Base-by-base conservation (phyloP, 2,888 invertebrate species). In the Nesidiocoris tenuis region DNA sequence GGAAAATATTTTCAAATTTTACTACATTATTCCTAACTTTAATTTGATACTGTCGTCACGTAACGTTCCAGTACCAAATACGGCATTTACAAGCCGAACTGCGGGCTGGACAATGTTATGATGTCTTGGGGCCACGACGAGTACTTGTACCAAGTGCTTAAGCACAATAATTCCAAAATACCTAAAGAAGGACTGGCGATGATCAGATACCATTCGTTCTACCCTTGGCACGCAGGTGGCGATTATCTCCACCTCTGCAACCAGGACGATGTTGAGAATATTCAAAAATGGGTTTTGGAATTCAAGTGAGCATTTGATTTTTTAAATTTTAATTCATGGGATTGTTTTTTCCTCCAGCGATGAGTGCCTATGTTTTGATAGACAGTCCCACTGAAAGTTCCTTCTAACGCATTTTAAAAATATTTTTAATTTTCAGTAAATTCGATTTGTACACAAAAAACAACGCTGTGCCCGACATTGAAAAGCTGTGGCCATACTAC, bases 61-160 rank as follows among this genome's bases (percentile, higher is more conserved):
- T n/a, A n/a, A n/a, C n/a, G n/a, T n/a, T 39, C 39, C n/a, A 59
- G 59, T 59, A 9, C 59, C 17, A 59, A 59, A 59, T 59, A 59
- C 59, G 59, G 59, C n/a, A 59, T 59, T 3, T 59, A 59, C 59
- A 59, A 59, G 19, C 59, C 59, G 5, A 59, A 59, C n/a, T 59
- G 59, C 59, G 59, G 59, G 3, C 59, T 59, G 17, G 59, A 59
- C 59, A 59, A 59, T 18, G 59, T 59, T 3, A n/a, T 59, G 59
- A 59, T 59, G 59, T 59, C 59, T 18, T 59, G 59, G 59, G 59
- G 59, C n/a, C 59, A 59, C 59, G 59, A 59, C 59, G 59, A 59
- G n/a, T 59, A 59, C n/a, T n/a, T 59, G 2, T 59, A 59, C 59
- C 59, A 59, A 16, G 59, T 59, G 59, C n/a, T 59, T 2, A 59